Evolutionary conservation across 1,140 invertebrate genomes (phyloP).

Genomic region (Sinonovacula constricta): DNA sequence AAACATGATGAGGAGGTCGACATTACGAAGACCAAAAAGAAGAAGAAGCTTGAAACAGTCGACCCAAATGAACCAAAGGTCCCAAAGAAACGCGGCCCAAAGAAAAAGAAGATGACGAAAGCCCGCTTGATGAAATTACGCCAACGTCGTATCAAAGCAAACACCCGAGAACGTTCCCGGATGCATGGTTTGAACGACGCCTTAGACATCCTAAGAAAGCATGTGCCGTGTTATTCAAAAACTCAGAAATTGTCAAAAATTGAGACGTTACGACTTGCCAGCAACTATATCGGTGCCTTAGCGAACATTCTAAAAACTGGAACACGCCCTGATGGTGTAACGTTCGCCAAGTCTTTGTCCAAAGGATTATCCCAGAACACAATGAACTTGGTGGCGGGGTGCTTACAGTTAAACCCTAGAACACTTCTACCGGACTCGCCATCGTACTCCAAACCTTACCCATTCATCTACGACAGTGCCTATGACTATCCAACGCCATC

Average conservation of each 20-base stretch:
- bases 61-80: slow-evolving; percentile 62
- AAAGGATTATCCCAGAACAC: slow-evolving; percentile 84
- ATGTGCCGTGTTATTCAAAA: slow-evolving; percentile 79
- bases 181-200: slow-evolving; percentile 85
- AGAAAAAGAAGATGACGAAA: slow-evolving; percentile 78
- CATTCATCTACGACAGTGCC: slow-evolving; percentile 71
- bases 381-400: slow-evolving; percentile 80
- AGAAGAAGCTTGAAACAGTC: slow-evolving; percentile 19
- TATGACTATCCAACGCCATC: slow-evolving; percentile 57
- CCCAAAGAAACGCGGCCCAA: slow-evolving; percentile 77
- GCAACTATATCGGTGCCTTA: slow-evolving; percentile 92
- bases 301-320: slow-evolving; percentile 80
- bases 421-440: slow-evolving; percentile 74
- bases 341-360: slow-evolving; percentile 81
- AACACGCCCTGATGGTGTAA: slow-evolving; percentile 78
- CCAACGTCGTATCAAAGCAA: slow-evolving; percentile 81
- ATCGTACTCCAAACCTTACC: slow-evolving; percentile 69
- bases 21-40: slow-evolving; percentile 23
- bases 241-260: slow-evolving; percentile 93
- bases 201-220: slow-evolving; percentile 81
- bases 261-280: slow-evolving; percentile 96
- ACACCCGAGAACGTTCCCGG: slow-evolving; percentile 83
- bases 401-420: slow-evolving; percentile 78
- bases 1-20: slow-evolving; percentile 9
- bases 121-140: slow-evolving; percentile 79